phyloP scores from a whole-genome alignment of 1,140 invertebrate genomes.

The Diuraphis noxia region DNA sequence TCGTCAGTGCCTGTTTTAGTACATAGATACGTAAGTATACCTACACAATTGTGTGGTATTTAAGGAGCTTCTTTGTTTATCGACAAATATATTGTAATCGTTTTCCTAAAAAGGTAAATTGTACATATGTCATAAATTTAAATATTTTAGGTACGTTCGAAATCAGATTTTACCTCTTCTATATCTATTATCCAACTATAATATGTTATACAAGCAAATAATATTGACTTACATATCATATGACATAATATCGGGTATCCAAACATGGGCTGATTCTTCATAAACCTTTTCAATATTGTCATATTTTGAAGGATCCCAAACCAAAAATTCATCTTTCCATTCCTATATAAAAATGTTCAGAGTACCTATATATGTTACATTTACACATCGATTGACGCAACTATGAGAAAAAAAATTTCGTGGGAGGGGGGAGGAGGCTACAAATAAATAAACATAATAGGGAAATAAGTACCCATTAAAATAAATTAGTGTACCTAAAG shows the following conservation, averaged over 20 bases:
- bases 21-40: too few relatives aligned
- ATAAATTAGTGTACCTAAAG: too few relatives aligned
- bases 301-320: constrained; percentile 37
- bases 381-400: background rate
- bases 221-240: constrained; percentile 18
- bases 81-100: too few relatives aligned
- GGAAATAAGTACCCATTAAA: too few relatives aligned
- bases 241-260: constrained; percentile 30
- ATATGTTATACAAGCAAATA: background rate
- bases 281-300: background rate
- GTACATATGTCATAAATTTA: too few relatives aligned
- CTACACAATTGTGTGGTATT: too few relatives aligned
- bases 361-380: background rate
- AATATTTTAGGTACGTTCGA: background rate
- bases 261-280: background rate
- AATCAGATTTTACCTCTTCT: background rate
- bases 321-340: constrained; percentile 48
- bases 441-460: too few relatives aligned
- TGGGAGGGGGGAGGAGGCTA: too few relatives aligned
- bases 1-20: too few relatives aligned
- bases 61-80: too few relatives aligned
- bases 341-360: background rate
- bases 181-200: background rate
- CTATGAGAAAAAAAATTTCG: background rate
- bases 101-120: too few relatives aligned